phyloP scores from a whole-genome alignment of 2,797 vertebrate species.

The Rhinophrynus dorsalis region DNA sequence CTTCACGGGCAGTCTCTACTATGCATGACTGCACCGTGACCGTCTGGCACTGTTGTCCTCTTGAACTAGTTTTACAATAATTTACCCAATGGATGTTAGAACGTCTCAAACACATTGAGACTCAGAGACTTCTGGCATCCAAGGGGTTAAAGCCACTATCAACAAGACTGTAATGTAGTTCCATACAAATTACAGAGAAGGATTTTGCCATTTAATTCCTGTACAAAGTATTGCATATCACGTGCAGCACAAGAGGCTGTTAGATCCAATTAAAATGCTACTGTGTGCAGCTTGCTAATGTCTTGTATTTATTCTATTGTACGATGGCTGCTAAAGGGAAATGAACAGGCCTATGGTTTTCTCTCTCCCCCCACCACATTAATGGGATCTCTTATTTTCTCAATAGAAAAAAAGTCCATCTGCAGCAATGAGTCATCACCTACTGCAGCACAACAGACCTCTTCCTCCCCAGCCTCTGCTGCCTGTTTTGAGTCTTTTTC shows the following conservation, averaged over 20 bases:
- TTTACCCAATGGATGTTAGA: no score
- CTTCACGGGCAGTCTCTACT: no score
- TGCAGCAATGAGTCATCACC: constrained; percentile 70
- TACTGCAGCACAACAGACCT: constrained; percentile 58
- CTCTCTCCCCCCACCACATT: constrained; percentile 10
- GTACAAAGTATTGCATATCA: constrained; percentile 8
- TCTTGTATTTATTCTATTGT: constrained; percentile 6
- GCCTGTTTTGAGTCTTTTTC: no score
- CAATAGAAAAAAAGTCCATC: constrained; percentile 54
- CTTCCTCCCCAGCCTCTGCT: constrained; percentile 48
- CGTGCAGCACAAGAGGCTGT: constrained; percentile 29
- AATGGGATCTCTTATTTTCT: constrained; percentile 51
- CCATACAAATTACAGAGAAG: background rate
- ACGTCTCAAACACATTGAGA: no score
- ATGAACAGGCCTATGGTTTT: constrained; percentile 14
- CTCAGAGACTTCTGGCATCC: no score
- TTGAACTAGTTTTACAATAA: no score
- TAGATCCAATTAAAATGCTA: constrained; percentile 31
- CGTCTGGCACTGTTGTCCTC: no score
- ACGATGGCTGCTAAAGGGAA: constrained; percentile 10
- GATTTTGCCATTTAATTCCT: constrained; percentile 24
- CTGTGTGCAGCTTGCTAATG: constrained; percentile 16
- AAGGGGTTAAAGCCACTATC: no score
- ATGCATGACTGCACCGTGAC: no score
- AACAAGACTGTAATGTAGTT: no score